phyloP scores from a whole-genome alignment of 2,797 vertebrate species.

The Etheostoma nigrum region DNA sequence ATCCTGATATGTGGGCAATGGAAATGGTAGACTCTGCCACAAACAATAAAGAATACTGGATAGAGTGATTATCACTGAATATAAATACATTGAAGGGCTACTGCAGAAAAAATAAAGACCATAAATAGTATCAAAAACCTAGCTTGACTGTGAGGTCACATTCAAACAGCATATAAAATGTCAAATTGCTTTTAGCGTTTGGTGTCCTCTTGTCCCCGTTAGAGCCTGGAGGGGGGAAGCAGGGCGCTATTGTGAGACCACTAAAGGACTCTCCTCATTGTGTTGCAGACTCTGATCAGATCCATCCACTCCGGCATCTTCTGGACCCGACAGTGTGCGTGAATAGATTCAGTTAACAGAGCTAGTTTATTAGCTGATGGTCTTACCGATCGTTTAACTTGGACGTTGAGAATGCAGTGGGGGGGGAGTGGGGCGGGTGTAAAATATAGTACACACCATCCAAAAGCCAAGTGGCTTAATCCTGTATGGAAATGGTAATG shows the following conservation, averaged over 20 bases:
- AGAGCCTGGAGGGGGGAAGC: constrained; percentile 46
- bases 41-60: neutral
- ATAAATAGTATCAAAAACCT: neutral
- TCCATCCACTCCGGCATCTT: constrained; percentile 62
- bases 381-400: constrained; percentile 80
- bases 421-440: constrained; percentile 37
- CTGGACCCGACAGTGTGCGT: constrained; percentile 40
- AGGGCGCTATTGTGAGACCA: constrained; percentile 40
- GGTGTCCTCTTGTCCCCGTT: constrained; percentile 44
- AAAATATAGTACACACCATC: constrained; percentile 79
- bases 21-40: neutral
- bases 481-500: constrained; percentile 87
- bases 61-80: neutral
- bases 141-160: neutral
- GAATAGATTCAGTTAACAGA: constrained; percentile 71
- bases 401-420: constrained; percentile 63
- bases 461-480: constrained; percentile 86
- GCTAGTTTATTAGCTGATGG: constrained; percentile 78
- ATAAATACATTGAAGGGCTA: neutral
- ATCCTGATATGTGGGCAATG: neutral
- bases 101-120: neutral
- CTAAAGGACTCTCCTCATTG: constrained; percentile 64
- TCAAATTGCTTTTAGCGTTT: constrained; percentile 53
- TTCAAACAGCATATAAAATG: constrained; percentile 5
- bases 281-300: constrained; percentile 52